A percentile compares a stretch with the other conserved stretches of the same genome.
These are phyloP conservation scores for Helicoverpa zea DNA, from an alignment of 1,140 invertebrate species.

Conservation along the genomic window DNA sequence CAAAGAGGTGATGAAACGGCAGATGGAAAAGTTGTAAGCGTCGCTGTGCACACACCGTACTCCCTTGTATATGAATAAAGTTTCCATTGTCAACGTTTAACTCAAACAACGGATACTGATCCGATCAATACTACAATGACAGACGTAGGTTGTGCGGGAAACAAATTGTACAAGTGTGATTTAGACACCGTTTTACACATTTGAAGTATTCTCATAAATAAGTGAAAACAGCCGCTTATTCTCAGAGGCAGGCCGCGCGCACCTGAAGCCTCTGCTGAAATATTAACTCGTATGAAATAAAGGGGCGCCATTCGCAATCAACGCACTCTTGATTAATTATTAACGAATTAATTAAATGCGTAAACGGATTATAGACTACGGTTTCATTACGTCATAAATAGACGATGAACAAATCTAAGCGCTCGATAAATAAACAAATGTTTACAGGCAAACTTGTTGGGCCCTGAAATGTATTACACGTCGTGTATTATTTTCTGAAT, in stretches of 20 bases:
- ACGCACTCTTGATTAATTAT: conserved; percentile 34
- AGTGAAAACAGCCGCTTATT: neutral
- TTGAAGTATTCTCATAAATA: neutral
- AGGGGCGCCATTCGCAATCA: neutral
- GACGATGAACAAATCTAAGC: neutral
- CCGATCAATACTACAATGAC: conserved; percentile 33
- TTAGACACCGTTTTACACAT: neutral
- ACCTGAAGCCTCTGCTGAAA: conserved; percentile 13
- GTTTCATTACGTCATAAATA: conserved; percentile 8
- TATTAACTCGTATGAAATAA: conserved; percentile 16
- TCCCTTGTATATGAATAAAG: conserved; percentile 17
- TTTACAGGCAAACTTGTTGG: no score
- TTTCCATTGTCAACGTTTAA: conserved; percentile 10
- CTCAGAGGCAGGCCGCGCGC: neutral
- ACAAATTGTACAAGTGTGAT: conserved; percentile 26
- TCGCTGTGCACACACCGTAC: neutral
- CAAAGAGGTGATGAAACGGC: conserved; percentile 26
- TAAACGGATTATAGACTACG: conserved; percentile 12
- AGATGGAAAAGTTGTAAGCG: conserved; percentile 23
- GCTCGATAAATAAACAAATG: no score
- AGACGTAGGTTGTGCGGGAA: conserved; percentile 31
- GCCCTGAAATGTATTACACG: no score
- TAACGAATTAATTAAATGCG: conserved; percentile 34
- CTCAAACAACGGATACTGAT: conserved; percentile 25
- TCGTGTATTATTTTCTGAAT: no score